phyloP scores from a whole-genome alignment of 2,888 invertebrate genomes.

The Epistrophe grossulariae region DNA sequence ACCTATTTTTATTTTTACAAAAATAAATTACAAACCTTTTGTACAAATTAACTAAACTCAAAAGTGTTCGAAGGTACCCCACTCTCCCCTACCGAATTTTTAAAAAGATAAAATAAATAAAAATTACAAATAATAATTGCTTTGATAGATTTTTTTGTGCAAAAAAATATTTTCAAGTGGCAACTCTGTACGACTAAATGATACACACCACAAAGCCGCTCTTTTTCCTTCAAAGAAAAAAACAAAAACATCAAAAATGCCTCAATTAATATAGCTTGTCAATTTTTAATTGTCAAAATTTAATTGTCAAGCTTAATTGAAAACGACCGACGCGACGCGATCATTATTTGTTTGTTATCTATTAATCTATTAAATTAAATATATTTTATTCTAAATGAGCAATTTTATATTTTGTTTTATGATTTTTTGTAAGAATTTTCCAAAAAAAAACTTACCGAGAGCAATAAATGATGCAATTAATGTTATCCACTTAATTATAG shows the following conservation, averaged over 20 bases:
- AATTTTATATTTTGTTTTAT: neutral
- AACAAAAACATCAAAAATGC: slow-evolving; percentile 27
- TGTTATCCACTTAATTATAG: slow-evolving; percentile 82
- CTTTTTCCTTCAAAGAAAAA: too few relatives aligned
- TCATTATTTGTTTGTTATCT: neutral
- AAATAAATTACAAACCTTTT: too few relatives aligned
- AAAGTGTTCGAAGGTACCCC: too few relatives aligned
- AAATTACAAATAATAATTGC: too few relatives aligned
- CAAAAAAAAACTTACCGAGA: slow-evolving; percentile 79
- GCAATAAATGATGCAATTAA: slow-evolving; percentile 81
- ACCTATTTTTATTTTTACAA: too few relatives aligned
- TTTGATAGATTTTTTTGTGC: too few relatives aligned
- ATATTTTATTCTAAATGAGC: neutral
- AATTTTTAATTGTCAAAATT: too few relatives aligned
- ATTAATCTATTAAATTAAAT: neutral
- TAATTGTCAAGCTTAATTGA: neutral
- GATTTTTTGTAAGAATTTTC: neutral
- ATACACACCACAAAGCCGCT: neutral
- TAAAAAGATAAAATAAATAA: too few relatives aligned
- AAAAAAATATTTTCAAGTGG: neutral
- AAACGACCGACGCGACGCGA: neutral
- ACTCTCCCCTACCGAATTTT: too few relatives aligned
- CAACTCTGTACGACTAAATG: neutral
- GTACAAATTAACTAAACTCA: too few relatives aligned
- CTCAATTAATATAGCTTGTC: slow-evolving; percentile 37